Conservation (phyloP, 2,797 vertebrate species). For the Diglossa cyanea region DNA sequence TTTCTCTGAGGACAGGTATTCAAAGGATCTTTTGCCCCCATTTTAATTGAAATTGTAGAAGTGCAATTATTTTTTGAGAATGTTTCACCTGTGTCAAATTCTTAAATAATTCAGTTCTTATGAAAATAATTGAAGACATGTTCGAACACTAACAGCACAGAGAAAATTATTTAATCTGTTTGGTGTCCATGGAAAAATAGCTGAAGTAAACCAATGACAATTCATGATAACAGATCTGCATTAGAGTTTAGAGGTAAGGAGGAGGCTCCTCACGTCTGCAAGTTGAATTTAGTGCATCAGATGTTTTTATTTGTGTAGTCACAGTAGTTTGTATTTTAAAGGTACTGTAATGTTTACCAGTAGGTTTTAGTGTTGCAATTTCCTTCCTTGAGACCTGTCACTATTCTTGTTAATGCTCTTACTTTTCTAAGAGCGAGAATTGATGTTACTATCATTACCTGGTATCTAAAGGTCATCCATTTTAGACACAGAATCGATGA, state of each 20-base stretch:
- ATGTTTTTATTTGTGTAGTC: not conserved
- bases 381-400: not conserved
- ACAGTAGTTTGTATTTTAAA: not conserved
- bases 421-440: not conserved
- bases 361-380: not conserved
- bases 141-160: not conserved
- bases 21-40: not conserved
- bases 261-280: not conserved
- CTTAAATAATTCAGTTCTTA: not conserved
- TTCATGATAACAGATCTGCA: not conserved
- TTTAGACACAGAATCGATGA: not conserved
- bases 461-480: not conserved
- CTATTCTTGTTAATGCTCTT: not conserved
- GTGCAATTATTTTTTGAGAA: not conserved
- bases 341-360: not conserved
- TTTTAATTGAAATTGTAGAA: not conserved
- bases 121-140: not conserved
- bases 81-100: not conserved
- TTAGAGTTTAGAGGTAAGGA: not conserved
- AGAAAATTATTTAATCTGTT: not conserved
- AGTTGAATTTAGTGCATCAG: not conserved
- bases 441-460: not conserved
- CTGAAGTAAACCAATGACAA: not conserved
- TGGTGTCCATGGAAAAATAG: not conserved
- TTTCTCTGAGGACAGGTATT: not conserved